Evolutionary conservation across 2,113 vertebrate species (phyloP), one percentile per base, ranked within the genome.

Genomic region (Otis tarda): DNA sequence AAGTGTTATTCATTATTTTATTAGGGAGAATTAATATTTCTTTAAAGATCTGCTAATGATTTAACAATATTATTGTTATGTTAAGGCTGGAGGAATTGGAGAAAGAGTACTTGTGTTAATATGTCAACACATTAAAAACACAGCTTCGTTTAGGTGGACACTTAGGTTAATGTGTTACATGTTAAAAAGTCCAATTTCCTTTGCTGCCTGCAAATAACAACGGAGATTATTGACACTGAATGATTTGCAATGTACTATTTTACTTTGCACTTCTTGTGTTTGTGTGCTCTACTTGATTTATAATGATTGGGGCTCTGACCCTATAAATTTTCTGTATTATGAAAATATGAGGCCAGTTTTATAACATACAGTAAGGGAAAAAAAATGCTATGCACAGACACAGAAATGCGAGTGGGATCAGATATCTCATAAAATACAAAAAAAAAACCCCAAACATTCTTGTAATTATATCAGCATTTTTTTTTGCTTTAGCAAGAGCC

Each of bases 111-210:
- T 96, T 95, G 94, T 94, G 79, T 84, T 92, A 90, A 80, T 94
- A 71, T 89, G 90, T 94, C 93, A 95, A 86, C 87, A 95, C 93
- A 89, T 88, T 95, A 93, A 88, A 87, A 95, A 88, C 6, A 41
- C 87, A 92, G 85, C 83, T 78, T 93, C 91, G 75, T 90, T 95
- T 97, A 84, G 71, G 88, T 79, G 90, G 92, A 87, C 87, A 57
- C 95, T 96, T 80, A 89, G 92, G 86, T 94, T 97, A 96, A 96
- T 95, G 96, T 96, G 92, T 92, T 96, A 94, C 92, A 87, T 92
- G 95, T 95, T 97, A 94, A 96, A 95, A 95, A 94, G 83, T 91
- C 90, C 92, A 90, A 93, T 96, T 97, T 92, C 95, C 94, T 94
- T 87, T 74, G 87, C 92, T 94, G 87, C 86, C 93, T 95, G 57